phyloP scores from a whole-genome alignment of 2,888 invertebrate species.

The Dynastes maya region DNA sequence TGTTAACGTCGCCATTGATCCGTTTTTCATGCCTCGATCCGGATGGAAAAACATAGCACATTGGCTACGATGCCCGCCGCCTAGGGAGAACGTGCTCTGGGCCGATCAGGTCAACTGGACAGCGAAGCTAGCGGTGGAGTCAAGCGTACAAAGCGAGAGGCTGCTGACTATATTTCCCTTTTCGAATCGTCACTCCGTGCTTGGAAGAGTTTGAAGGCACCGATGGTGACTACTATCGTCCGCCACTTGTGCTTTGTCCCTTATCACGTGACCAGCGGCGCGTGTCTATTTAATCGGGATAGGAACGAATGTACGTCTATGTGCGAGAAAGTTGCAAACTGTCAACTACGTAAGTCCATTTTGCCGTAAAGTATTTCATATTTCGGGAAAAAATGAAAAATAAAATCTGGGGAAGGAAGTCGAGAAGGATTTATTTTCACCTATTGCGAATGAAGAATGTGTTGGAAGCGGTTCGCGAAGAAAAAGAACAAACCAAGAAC shows the following conservation, averaged over 20 bases:
- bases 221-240: slow-evolving; percentile 14
- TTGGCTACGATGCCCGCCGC: neutral
- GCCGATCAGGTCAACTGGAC: slow-evolving; percentile 30
- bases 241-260: slow-evolving; percentile 20
- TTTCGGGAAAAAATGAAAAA: neutral
- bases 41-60: slow-evolving; percentile 38
- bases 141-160: slow-evolving; percentile 17
- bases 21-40: slow-evolving; percentile 49
- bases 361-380: slow-evolving; percentile 29
- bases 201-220: slow-evolving; percentile 12
- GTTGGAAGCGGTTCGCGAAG: too few species aligned
- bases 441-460: neutral
- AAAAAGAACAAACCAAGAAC: too few species aligned
- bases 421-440: neutral
- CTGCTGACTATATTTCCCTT: neutral
- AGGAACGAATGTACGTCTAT: slow-evolving; percentile 20
- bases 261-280: slow-evolving; percentile 33
- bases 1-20: slow-evolving; percentile 59
- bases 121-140: slow-evolving; percentile 4
- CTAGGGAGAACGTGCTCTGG: slow-evolving; percentile 16
- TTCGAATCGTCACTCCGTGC: slow-evolving; percentile 22
- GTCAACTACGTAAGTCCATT: slow-evolving; percentile 7
- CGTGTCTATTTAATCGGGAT: slow-evolving; percentile 28
- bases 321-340: slow-evolving; percentile 20
- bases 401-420: neutral